Base-by-base conservation (phyloP, 2,888 invertebrate genomes). In the Mythimna ferrago region DNA sequence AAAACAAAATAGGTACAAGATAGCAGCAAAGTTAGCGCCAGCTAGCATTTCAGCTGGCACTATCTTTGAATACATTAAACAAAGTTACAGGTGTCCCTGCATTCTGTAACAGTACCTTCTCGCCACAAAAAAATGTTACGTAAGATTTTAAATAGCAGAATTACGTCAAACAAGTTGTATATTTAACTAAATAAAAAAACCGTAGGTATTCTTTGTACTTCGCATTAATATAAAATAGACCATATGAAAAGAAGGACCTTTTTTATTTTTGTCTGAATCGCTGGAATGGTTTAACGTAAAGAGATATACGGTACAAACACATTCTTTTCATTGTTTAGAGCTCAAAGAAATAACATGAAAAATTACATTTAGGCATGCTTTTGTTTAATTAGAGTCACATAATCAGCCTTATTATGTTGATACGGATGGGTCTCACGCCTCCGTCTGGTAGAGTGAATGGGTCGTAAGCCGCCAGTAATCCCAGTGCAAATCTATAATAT, bases 41-140 rank as follows among this genome's bases (percentile, higher is more conserved):
- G 70, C 71, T 54, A 74, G 80, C 78, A 76, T 84, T 83, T 76
- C 67, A 80, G 72, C 70, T 73, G 79, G 79, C 64, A 83, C 73
- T 80, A 84, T 81, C 70, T 80, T 74, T 83, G 80, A 83, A 86
- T 81, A 86, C 76, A 87, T 79, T 84, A 76, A 72, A 80, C 78
- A 82, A 81, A 81, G 84, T 81, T 78, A 84, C 81, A 80, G 79
- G 71, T 73, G 78, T 81, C 75, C 70, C 41, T 77, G 72, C 73
- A 79, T 85, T 82, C 72, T 63, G 71, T 61, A 77, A 64, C 70
- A 56, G 53, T 61, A 73, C 68, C 64, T 70, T 26, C n/a, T 71
- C 66, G 57, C 60, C 61, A 65, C 61, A 66, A 72, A 78, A 26
- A 73, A 72, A 65, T 57, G 53, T 61, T 81, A 73, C 65, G 65